Percentiles rank a stretch among this genome's conserved stretches.
phyloP scores from a whole-genome alignment of 2,113 vertebrate genomes.

The Tursiops truncatus region DNA sequence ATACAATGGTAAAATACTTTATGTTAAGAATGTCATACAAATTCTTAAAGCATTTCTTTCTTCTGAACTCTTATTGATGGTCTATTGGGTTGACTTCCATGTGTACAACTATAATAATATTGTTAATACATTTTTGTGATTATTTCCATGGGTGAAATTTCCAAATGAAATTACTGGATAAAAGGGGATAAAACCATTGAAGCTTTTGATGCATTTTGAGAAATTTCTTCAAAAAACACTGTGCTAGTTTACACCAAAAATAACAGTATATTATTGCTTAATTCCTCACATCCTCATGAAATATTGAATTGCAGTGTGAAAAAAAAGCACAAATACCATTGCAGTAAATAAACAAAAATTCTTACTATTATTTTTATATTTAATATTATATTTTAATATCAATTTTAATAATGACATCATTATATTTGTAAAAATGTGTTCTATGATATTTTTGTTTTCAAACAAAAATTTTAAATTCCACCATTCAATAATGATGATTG shows the following conservation, averaged over 20 bases:
- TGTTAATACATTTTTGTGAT: background rate
- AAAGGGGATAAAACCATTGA: background rate
- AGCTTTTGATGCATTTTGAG: background rate
- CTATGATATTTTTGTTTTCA: background rate
- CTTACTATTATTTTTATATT: background rate
- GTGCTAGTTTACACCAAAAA: background rate
- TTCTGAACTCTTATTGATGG: background rate
- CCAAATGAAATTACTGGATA: background rate
- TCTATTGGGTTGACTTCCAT: background rate
- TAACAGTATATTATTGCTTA: background rate
- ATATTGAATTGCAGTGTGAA: background rate
- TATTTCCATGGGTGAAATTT: background rate
- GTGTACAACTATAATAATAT: background rate
- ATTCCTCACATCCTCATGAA: background rate
- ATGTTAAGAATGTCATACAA: background rate
- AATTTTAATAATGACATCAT: background rate
- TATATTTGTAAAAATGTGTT: background rate
- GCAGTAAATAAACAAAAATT: background rate
- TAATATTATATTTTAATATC: background rate
- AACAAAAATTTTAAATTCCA: background rate
- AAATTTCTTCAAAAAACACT: background rate
- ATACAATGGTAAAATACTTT: background rate
- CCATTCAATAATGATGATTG: background rate
- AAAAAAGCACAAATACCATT: background rate
- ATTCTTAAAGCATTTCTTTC: constrained; percentile 21